Conservation (phyloP, 2,113 vertebrate species). For the Bothrops jararaca region DNA sequence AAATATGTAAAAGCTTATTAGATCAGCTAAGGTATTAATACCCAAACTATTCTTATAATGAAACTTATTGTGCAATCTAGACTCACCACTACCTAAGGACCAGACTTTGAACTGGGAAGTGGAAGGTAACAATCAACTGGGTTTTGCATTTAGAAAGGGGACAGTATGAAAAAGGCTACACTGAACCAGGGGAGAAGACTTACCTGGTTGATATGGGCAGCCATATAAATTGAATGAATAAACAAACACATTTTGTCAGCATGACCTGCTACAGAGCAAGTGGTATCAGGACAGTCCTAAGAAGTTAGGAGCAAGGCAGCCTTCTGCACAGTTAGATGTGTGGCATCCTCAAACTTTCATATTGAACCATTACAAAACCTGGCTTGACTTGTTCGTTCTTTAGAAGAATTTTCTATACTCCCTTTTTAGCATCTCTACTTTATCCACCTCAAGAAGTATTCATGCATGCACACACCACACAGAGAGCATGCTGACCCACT, state of each 20-base stretch:
- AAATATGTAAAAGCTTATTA: neutral
- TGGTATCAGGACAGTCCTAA: neutral
- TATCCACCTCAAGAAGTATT: neutral
- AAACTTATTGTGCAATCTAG: neutral
- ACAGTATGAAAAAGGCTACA: neutral
- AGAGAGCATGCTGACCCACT: neutral
- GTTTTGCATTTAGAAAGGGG: neutral
- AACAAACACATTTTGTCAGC: neutral
- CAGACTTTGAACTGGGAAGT: neutral
- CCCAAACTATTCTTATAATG: neutral
- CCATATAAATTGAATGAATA: neutral
- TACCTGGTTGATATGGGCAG: neutral
- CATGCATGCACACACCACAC: neutral
- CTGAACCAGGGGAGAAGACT: neutral
- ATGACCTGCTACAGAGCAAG: neutral
- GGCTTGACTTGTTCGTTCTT: neutral
- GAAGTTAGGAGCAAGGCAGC: neutral
- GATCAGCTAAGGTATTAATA: neutral
- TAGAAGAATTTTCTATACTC: neutral
- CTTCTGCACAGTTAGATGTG: neutral
- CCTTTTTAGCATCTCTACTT: neutral
- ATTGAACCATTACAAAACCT: neutral
- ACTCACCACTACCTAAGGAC: neutral
- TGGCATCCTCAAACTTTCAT: neutral
- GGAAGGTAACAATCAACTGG: neutral